Evolutionary conservation across 2,888 invertebrate genomes (phyloP).

Genomic region (Pomacea canaliculata): DNA sequence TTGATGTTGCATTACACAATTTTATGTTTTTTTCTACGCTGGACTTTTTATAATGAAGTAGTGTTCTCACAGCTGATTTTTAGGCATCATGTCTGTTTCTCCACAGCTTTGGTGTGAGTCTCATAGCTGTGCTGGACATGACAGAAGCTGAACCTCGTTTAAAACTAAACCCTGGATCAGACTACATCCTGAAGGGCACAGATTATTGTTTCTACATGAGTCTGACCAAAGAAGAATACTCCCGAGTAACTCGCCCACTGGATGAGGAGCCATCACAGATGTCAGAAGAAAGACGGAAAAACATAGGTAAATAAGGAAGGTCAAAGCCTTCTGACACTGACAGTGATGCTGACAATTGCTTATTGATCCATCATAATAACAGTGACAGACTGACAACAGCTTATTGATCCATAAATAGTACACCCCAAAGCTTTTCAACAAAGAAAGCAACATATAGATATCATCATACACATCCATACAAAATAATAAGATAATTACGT

Average conservation of each 20-base stretch:
- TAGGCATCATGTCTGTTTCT: too few relatives aligned
- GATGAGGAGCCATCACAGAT: slow-evolving; percentile 1
- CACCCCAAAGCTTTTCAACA: too few relatives aligned
- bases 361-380: too few relatives aligned
- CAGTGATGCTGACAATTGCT: neutral
- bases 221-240: slow-evolving; percentile 96
- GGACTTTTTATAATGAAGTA: too few relatives aligned
- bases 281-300: slow-evolving; percentile 28
- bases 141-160: slow-evolving; percentile 89
- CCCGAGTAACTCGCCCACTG: slow-evolving; percentile 63
- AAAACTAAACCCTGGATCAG: slow-evolving; percentile 92
- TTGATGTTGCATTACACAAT: too few relatives aligned
- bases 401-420: too few relatives aligned
- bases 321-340: neutral
- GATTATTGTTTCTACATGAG: slow-evolving; percentile 98
- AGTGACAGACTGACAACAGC: too few relatives aligned
- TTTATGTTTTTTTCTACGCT: too few relatives aligned
- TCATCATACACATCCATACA: too few relatives aligned
- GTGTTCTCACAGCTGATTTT: too few relatives aligned
- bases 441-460: too few relatives aligned
- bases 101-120: slow-evolving; percentile 89
- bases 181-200: slow-evolving; percentile 95
- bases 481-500: too few relatives aligned
- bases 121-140: slow-evolving; percentile 94
- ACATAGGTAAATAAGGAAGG: slow-evolving; percentile 31